phyloP scores from a whole-genome alignment of 2,797 vertebrate species.

The Pristis pectinata region DNA sequence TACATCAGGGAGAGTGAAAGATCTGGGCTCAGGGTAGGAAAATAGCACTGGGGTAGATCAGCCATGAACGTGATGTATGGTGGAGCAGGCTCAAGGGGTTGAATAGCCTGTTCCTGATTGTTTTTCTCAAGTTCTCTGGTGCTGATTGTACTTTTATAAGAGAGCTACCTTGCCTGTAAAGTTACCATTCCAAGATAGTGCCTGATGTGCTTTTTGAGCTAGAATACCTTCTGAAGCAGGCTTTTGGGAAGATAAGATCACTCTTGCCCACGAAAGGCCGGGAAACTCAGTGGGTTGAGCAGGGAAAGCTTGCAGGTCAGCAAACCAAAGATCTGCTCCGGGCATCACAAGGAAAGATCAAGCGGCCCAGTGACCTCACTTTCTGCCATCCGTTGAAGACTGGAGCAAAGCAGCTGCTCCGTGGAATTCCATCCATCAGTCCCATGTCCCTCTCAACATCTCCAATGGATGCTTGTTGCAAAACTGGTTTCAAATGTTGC shows the following conservation, averaged over 20 bases:
- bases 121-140: background rate
- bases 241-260: background rate
- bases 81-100: too few relatives aligned
- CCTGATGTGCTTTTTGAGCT: background rate
- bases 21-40: too few relatives aligned
- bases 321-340: too few relatives aligned
- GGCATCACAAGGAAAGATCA: background rate
- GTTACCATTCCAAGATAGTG: background rate
- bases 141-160: background rate
- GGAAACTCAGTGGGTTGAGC: background rate
- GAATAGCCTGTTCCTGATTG: too few relatives aligned
- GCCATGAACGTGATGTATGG: too few relatives aligned
- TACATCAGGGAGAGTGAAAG: too few relatives aligned
- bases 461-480: background rate
- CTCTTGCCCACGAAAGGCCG: background rate
- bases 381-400: background rate
- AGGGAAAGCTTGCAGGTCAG: background rate
- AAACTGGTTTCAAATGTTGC: background rate
- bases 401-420: background rate
- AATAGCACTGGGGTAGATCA: too few relatives aligned
- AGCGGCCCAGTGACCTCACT: background rate
- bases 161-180: background rate
- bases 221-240: background rate
- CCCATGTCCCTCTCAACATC: background rate
- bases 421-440: background rate